Evolutionary conservation across 1,140 invertebrate species (phyloP).

Genomic region (Oedothorax gibbosus): DNA sequence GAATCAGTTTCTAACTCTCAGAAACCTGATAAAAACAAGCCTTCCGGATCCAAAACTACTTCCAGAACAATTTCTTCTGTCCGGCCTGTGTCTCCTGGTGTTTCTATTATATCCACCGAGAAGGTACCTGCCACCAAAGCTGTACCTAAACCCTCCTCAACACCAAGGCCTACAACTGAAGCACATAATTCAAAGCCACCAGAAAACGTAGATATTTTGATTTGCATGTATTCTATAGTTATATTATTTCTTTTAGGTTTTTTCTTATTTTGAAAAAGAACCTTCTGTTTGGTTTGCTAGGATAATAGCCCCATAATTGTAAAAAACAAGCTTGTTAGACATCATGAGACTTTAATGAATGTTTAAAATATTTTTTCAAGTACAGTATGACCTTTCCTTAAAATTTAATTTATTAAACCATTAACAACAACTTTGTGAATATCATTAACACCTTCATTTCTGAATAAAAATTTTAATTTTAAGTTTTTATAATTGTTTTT

Average conservation of each 20-base stretch:
- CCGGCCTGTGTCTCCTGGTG: conserved; percentile 22
- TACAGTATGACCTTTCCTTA: too few relatives aligned
- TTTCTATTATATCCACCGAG: conserved; percentile 17
- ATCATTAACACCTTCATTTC: too few relatives aligned
- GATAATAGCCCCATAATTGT: too few relatives aligned
- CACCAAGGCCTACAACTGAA: conserved; percentile 17
- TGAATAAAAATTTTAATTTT: too few relatives aligned
- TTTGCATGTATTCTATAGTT: not conserved
- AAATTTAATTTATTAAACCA: too few relatives aligned
- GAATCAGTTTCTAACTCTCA: conserved; percentile 24
- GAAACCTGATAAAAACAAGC: conserved; percentile 37
- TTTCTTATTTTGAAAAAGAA: not conserved
- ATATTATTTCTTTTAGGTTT: not conserved
- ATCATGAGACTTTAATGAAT: not conserved
- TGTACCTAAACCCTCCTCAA: not conserved
- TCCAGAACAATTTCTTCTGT: conserved; percentile 24
- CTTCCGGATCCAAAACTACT: conserved; percentile 4
- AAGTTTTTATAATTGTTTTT: too few relatives aligned
- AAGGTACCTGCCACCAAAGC: conserved; percentile 20
- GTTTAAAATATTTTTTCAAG: not conserved
- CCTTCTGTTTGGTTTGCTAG: too few relatives aligned
- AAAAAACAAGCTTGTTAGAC: too few relatives aligned
- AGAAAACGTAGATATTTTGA: conserved; percentile 9
- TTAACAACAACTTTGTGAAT: too few relatives aligned
- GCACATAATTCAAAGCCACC: not conserved